These are phyloP conservation scores for Sebastes vulpes DNA, from an alignment of 2,797 vertebrate genomes.

Conservation along the genomic window DNA sequence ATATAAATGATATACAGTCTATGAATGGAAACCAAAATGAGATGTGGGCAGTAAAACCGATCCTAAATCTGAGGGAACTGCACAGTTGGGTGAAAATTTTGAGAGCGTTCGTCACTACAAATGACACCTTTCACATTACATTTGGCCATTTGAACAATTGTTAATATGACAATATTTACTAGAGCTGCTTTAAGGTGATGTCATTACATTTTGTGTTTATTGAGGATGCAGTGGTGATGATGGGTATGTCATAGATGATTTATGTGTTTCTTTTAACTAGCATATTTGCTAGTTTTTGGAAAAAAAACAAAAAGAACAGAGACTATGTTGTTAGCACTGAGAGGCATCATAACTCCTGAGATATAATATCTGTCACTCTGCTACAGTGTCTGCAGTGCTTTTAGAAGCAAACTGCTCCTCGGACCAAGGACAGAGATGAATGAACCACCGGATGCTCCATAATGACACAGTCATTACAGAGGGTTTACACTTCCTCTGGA, in stretches of 20 bases:
- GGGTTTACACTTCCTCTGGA: constrained; percentile 22
- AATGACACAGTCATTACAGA: constrained; percentile 34
- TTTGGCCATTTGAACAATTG: neutral
- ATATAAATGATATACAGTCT: no score
- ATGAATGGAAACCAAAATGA: neutral
- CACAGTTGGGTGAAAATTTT: neutral
- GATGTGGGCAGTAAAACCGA: neutral
- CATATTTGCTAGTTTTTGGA: neutral
- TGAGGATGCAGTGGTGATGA: neutral
- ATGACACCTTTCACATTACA: neutral
- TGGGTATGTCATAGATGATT: neutral
- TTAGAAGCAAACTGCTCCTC: neutral
- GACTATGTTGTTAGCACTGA: neutral
- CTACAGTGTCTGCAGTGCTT: neutral
- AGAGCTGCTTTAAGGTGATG: neutral
- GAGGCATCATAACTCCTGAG: neutral
- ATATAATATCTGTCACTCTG: constrained; percentile 26
- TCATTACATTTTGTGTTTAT: neutral
- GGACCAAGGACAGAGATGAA: constrained; percentile 1
- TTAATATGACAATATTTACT: neutral
- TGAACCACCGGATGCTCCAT: constrained; percentile 27
- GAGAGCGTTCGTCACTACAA: neutral
- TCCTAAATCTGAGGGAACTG: neutral
- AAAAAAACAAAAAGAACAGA: neutral
- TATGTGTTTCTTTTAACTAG: neutral